These are phyloP conservation scores for Psettodes erumei DNA, from an alignment of 2,113 vertebrate genomes.

Conservation along the genomic window DNA sequence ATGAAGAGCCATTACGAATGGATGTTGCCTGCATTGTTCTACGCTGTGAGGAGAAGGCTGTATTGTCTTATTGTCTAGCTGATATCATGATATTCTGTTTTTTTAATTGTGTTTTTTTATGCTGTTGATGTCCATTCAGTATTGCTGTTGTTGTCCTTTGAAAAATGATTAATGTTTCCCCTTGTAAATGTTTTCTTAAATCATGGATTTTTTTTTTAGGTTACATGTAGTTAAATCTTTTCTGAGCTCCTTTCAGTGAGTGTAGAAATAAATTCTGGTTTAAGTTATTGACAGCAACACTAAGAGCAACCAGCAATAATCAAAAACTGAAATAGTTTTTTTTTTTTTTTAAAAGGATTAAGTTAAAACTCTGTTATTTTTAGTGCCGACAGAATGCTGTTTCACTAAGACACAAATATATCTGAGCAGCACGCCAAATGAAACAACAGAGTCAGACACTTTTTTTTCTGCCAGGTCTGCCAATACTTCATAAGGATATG, in stretches of 20 bases:
- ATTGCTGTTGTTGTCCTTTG: slow-evolving; percentile 39
- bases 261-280: slow-evolving; percentile 20
- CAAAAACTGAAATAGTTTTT: background rate
- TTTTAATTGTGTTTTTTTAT: slow-evolving; percentile 31
- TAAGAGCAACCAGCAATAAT: background rate
- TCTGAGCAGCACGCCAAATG: slow-evolving; percentile 27
- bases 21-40: slow-evolving; percentile 42
- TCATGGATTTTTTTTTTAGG: background rate
- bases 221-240: background rate
- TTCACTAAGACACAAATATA: slow-evolving; percentile 7
- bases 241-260: background rate
- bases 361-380: background rate
- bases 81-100: slow-evolving; percentile 39
- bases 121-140: slow-evolving; percentile 44
- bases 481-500: slow-evolving; percentile 27
- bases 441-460: slow-evolving; percentile 42
- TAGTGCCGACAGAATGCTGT: background rate
- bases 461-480: slow-evolving; percentile 47
- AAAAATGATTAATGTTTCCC: slow-evolving; percentile 11
- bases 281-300: background rate
- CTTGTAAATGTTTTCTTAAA: slow-evolving; percentile 17
- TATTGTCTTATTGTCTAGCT: slow-evolving; percentile 13
- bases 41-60: slow-evolving; percentile 32
- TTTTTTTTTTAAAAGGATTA: background rate
- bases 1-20: slow-evolving; percentile 38